Evolutionary conservation across 2,797 vertebrate genomes (phyloP), one percentile per base, ranked within the genome.

Genomic region (Anguilla pacifica): DNA sequence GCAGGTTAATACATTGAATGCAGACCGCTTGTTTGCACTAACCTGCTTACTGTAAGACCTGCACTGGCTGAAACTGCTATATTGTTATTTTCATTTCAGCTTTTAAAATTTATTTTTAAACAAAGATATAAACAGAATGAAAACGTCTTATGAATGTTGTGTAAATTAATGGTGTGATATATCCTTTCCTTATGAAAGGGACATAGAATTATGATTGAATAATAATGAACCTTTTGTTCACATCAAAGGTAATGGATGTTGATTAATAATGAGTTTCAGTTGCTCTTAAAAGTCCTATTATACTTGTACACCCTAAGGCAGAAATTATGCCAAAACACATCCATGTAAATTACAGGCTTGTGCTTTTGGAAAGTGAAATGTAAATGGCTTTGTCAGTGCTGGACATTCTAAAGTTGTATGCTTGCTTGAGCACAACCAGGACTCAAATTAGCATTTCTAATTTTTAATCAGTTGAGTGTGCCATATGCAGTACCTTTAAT

Each of bases 21-120:
- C 64, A 67, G n/a, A 28, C 25, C n/a, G 25, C 25, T n/a, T 67
- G 22, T 67, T 28, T 10, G 55, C 10, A 13, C 10, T 57, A 57
- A 67, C 70, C 28, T 31, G 28, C 11, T 35, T 74, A 39, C 15
- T 28, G 67, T 39, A 74, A 74, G 11, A 39, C 72, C 7, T 72
- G 67, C n/a, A 72, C 67, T 72, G 67, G 67, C 67, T 72, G n/a
- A 72, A 72, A 72, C 67, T 64, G 59, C 22, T 64, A 19, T 64
- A 64, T 10, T 35, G 28, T 9, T 72, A 31, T 72, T 28, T 31
- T 15, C 0, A 72, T 13, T 0, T 72, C 9, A 9, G 22, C 22
- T 64, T 64, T 64, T 6, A 19, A 6, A 6, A 2, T 64, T 19
- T 64, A 2, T 61, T 61, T 61, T 61, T 61, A 3, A 61, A 53